Evolutionary conservation across 2,888 invertebrate species (phyloP), one percentile per base, ranked within the genome.

Genomic region (Ashinkailepas kermadecensis): DNA sequence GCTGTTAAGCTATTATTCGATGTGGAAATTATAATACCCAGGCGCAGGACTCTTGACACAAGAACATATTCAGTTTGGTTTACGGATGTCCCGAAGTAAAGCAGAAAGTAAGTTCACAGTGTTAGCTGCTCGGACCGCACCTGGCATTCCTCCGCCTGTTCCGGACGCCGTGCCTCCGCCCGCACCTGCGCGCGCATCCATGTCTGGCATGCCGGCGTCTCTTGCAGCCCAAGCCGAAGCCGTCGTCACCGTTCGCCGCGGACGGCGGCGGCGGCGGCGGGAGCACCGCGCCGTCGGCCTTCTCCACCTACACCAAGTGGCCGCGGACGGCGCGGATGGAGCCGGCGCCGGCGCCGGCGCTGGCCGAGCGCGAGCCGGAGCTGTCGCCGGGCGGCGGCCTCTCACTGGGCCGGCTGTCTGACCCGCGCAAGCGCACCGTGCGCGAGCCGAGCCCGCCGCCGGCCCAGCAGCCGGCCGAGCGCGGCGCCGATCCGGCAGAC

Each of bases 151-250:
- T 39, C 39, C 39, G 39, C 39, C 39, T 39, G 39, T 39, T 39
- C 39, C 1, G 39, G 39, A 39, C 39, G 4, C 39, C 39, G 39
- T 39, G 39, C 39, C 39, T 39, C 2, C 39, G 39, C 39, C 39
- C 39, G 39, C 39, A 39, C 39, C 39, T 39, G 39, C 39, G 39
- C 39, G 39, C 4, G 39, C 39, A 39, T 39, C 39, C 39, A 4
- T 39, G 39, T n/a, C 57, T 79, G 7, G 25, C 79, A 23, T 25
- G 15, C 57, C 78, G 78, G 4, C 78, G 58, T 67, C 70, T n/a
- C 59, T 59, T 67, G 23, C 80, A 64, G 81, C 54, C 79, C 83
- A 82, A 83, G 80, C 79, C 82, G 79, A 39, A 82, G 80, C 62
- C 82, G 82, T 70, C 83, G 82, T 10, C 80, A 74, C 10, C 80